A percentile compares a stretch with the other conserved stretches of the same genome.
phyloP scores from a whole-genome alignment of 1,140 invertebrate genomes.

The Oncopodura yosiiana region DNA sequence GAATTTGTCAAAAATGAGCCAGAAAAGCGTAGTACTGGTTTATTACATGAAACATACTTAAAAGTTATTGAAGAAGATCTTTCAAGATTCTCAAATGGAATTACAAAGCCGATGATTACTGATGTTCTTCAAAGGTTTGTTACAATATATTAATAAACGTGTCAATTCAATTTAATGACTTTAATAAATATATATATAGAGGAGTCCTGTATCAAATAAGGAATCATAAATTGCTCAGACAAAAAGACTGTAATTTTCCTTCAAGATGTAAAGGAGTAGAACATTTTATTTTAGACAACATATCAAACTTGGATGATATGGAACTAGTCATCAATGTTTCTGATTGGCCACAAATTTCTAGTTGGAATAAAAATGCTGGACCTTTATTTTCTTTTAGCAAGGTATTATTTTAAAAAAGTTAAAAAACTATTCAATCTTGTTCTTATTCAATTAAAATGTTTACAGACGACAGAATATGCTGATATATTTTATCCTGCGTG shows the following conservation, averaged over 20 bases:
- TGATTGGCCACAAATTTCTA: constrained; percentile 81
- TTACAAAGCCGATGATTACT: constrained; percentile 55
- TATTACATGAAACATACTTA: too few relatives aligned
- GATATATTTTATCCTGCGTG: constrained; percentile 96
- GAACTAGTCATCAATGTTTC: constrained; percentile 81
- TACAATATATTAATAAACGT: constrained; percentile 22
- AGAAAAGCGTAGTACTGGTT: too few relatives aligned
- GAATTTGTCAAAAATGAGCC: too few relatives aligned
- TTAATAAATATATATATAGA: constrained; percentile 39
- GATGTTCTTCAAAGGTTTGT: constrained; percentile 48
- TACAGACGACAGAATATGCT: constrained; percentile 61
- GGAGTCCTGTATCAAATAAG: constrained; percentile 80
- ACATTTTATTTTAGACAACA: constrained; percentile 61
- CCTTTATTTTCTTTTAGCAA: constrained; percentile 95
- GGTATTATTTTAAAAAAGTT: constrained; percentile 42
- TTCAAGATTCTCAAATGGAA: constrained; percentile 41
- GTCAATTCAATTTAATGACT: constrained; percentile 7
- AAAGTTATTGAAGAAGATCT: constrained; percentile 1
- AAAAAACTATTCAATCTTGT: constrained; percentile 5
- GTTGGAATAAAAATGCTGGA: constrained; percentile 49
- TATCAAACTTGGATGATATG: constrained; percentile 56
- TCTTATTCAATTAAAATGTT: constrained; percentile 33
- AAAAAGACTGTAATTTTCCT: constrained; percentile 81
- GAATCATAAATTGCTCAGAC: constrained; percentile 65
- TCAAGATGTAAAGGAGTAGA: constrained; percentile 82